Evolutionary conservation across 2,888 invertebrate genomes (phyloP).

Genomic region (Abrostola tripartita): DNA sequence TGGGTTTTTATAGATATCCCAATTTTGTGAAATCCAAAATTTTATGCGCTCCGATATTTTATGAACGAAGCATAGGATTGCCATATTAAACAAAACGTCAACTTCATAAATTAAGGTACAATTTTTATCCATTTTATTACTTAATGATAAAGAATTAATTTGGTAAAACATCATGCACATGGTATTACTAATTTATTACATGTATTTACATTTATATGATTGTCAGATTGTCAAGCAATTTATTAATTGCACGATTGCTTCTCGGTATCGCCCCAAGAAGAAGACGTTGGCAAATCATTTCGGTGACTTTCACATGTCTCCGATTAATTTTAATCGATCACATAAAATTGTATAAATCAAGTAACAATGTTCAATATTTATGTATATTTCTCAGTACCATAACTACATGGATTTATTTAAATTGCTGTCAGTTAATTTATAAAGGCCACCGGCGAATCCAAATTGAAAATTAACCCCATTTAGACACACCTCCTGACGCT

Average conservation of each 20-base stretch:
- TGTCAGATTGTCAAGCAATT: slow-evolving; percentile 51
- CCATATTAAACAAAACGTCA: neutral
- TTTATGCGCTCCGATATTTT: too few species aligned
- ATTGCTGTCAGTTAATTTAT: slow-evolving; percentile 75
- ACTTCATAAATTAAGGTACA: neutral
- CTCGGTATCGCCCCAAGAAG: slow-evolving; percentile 59
- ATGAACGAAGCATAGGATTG: too few species aligned
- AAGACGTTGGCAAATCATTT: slow-evolving; percentile 61
- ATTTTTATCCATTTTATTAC: slow-evolving; percentile 10
- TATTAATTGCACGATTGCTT: slow-evolving; percentile 63
- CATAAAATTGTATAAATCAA: slow-evolving; percentile 75
- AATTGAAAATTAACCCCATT: slow-evolving; percentile 87
- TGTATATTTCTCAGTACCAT: slow-evolving; percentile 71
- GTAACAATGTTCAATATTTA: slow-evolving; percentile 76
- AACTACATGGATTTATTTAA: slow-evolving; percentile 75
- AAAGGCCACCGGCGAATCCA: slow-evolving; percentile 82
- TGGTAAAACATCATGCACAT: slow-evolving; percentile 37
- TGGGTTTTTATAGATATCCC: too few species aligned
- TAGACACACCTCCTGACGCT: slow-evolving; percentile 82
- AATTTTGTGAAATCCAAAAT: too few species aligned
- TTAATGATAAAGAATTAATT: slow-evolving; percentile 25
- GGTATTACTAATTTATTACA: slow-evolving; percentile 43
- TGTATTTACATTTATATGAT: slow-evolving; percentile 53
- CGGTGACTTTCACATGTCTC: slow-evolving; percentile 69
- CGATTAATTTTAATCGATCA: slow-evolving; percentile 74